A percentile compares a stretch with the other conserved stretches of the same genome.
These are phyloP conservation scores for Agrypnia vestita DNA, from an alignment of 1,140 invertebrate genomes.

Conservation along the genomic window DNA sequence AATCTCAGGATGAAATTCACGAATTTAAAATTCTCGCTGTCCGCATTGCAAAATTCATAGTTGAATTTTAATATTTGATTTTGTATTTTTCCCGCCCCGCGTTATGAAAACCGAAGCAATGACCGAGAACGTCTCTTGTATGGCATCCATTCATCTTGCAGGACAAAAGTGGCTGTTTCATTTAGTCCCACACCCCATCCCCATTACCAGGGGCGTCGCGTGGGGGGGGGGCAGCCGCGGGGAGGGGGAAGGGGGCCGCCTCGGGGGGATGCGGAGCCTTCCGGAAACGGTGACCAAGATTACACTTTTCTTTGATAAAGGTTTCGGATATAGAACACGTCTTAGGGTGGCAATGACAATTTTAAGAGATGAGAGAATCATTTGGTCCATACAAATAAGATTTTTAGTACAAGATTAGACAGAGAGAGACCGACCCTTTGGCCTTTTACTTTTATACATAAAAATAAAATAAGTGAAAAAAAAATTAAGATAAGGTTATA, in stretches of 20 bases:
- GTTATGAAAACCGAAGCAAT: slow-evolving; percentile 35
- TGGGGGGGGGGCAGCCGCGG: neutral
- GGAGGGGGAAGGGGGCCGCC: slow-evolving; percentile 3
- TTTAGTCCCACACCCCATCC: slow-evolving; percentile 48
- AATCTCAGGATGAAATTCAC: too few species aligned
- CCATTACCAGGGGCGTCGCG: neutral
- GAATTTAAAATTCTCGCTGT: too few species aligned
- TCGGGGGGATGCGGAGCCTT: slow-evolving; percentile 14
- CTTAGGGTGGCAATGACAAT: slow-evolving; percentile 29
- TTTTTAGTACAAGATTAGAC: neutral
- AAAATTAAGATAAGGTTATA: too few species aligned
- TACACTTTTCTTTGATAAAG: slow-evolving; percentile 29
- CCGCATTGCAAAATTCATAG: too few species aligned
- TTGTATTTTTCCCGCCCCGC: neutral
- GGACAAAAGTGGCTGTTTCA: slow-evolving; percentile 57
- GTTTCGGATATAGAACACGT: slow-evolving; percentile 10
- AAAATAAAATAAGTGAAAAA: too few species aligned
- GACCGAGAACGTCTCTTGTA: slow-evolving; percentile 47
- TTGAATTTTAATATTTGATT: too few species aligned
- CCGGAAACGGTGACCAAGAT: slow-evolving; percentile 41
- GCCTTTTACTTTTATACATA: too few species aligned
- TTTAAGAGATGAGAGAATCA: slow-evolving; percentile 1
- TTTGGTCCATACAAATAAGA: neutral
- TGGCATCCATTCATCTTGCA: slow-evolving; percentile 47
- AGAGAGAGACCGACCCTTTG: neutral